Evolutionary conservation across 2,888 invertebrate species (phyloP), one percentile per base, ranked within the genome.

Genomic region (Leucophenga maculata): DNA sequence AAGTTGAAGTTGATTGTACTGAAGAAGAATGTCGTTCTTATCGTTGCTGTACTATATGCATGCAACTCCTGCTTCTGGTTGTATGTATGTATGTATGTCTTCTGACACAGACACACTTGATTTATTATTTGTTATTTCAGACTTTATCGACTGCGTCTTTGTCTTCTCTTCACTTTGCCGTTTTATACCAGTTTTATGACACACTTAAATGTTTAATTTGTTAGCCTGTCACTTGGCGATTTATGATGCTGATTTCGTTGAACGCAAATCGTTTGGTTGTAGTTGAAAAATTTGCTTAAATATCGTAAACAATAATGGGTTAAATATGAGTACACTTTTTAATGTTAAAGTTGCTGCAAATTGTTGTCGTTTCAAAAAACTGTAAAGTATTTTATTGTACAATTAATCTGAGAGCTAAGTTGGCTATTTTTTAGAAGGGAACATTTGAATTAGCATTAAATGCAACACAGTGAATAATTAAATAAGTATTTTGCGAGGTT

Each of bases 91-190:
- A 6, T 32, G 32, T 32, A 32, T 32, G 6, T 39, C 11, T 16
- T 39, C 20, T 18, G 14, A 39, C 32, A 6, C 8, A 54, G 13
- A 22, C 22, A 22, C 22, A 55, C 22, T 55, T 55, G 22, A 22
- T 52, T 65, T 54, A 32, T 65, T 65, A 52, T 31, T 52, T 55
- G 22, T 22, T 55, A n/a, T 55, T 26, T 64, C 18, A 3, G 26
- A 16, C 18, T 50, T 55, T 55, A 55, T 55, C 22, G 18, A 26
- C 26, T 50, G 20, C 3, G 16, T 26, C 4, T 55, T 72, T 68
- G 62, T 48, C 26, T 69, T 72, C 70, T 72, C 70, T 76, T 69
- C 71, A 31, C 26, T 71, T 69, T 67, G 22, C 59, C 69, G 71
- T 73, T 70, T 69, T 50, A 22, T 22, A 50, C 48, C 9, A 22